Evolutionary conservation across 1,140 invertebrate species (phyloP), one percentile per base, ranked within the genome.

Genomic region (Pomacea maculata): DNA sequence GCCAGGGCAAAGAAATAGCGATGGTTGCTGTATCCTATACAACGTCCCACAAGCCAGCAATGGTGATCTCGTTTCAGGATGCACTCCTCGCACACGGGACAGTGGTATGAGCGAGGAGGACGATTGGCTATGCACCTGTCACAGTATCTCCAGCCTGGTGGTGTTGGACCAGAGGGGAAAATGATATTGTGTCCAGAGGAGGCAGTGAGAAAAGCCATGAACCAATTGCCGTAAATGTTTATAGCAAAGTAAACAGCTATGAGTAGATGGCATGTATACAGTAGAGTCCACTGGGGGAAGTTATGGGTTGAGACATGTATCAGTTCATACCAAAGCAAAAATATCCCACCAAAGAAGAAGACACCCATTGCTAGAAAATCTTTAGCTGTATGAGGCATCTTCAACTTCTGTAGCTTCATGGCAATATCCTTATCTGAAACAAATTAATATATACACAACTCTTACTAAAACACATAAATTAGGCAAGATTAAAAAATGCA

Each of bases 1-100:
- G 96, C 91, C 89, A 97, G 95, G 86, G 95, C 94, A 11, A 97
- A 91, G 88, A 98, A 99, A 89, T 96, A 98, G 86, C 97, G 93
- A 85, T 96, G 95, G 91, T 99, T 99, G 76, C 93, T 93, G 88
- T 97, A 95, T 5, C 97, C 98, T 52, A 99, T 93, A 91, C 97
- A 99, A 87, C 95, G 95, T 15, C 95, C 95, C 29, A 95, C 95
- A 90, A 99, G 99, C 73, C 95, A 95, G 89, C 98, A 99, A 89
- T 99, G 98, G 91, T 99, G 98, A 89, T 99, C 97, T 84, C 97
- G 93, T 89, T 97, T 97, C 6, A 98, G 89, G 72, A 99, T 95
- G 88, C 97, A 99, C 3, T 90, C 89, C 34, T 94, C 90, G 87
- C 98, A 99, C 55, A 92, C 93, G 73, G 93, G 92, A 87, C 98